Base-by-base conservation (phyloP, 2,797 vertebrate genomes). In the Rhadinocentrus ornatus region DNA sequence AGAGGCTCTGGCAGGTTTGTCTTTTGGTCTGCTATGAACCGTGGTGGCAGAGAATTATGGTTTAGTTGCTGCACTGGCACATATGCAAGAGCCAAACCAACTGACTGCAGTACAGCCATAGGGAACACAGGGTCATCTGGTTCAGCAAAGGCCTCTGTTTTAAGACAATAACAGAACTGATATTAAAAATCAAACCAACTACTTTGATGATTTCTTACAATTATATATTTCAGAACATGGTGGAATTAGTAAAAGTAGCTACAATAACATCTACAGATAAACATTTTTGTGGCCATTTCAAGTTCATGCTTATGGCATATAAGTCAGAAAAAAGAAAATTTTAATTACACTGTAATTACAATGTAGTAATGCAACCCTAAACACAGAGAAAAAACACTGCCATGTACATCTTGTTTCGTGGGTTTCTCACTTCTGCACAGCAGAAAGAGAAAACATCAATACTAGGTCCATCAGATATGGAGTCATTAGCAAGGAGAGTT, bases 1-100 rank as follows among this genome's bases (percentile, higher is more conserved):
- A 98, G 92, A 31, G 93, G 76, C 57, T 96, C 95, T 2, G 97
- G 95, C 64, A 99, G 93, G 91, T 95, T 96, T n/a, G 96, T 96
- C 77, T 93, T 96, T 88, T 97, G 97, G 86, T 95, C 95, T n/a
- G 94, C 95, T 66, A 96, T 89, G 84, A 97, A 94, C 66, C 92
- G 95, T 0, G 95, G 90, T 20, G 96, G 93, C 71, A 99, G 94
- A 24, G 92, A 95, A 80, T 98, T 96, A 66, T 94, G 92, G 73
- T 92, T 86, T 6, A 99, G 90, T 73, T 97, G 96, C 53, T 95
- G 93, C 85, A 95, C 93, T 0, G 97, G 97, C 71, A 96, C 92
- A 41, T 94, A 93, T 0, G 91, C 92, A 66, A 99, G 87, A 62
- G 96, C 96, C 85, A 94, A 88, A 26, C 98, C 96, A 58, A 97